Conservation (phyloP, 2,888 invertebrate genomes). For the Drosophila bunnanda region DNA sequence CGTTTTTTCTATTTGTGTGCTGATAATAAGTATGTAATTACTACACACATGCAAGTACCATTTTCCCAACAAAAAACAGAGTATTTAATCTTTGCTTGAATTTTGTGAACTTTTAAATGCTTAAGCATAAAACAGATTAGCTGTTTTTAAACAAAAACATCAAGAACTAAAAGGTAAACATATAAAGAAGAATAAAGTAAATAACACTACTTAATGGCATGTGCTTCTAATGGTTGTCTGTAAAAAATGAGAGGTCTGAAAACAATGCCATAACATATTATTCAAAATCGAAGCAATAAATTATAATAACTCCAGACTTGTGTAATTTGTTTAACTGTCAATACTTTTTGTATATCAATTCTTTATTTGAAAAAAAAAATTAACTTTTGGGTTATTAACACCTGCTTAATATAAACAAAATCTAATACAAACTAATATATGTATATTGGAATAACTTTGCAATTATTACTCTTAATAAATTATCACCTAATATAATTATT, state of each 20-base stretch:
- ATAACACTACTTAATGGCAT: neutral
- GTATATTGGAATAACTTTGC: neutral
- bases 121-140: neutral
- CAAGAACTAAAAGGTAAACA: neutral
- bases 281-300: neutral
- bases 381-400: neutral
- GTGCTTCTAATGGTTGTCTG: neutral
- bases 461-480: neutral
- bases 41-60: neutral
- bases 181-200: constrained; percentile 3
- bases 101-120: neutral
- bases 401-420: neutral
- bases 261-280: neutral
- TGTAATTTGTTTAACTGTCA: neutral
- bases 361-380: neutral
- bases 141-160: neutral
- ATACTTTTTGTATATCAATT: neutral
- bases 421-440: neutral
- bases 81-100: neutral
- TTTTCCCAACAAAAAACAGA: neutral
- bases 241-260: neutral
- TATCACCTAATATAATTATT: neutral
- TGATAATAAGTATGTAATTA: constrained; percentile 2
- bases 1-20: constrained; percentile 5
- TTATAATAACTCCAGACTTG: neutral